A percentile compares a stretch with the other conserved stretches of the same genome.
Evolutionary conservation across 2,113 vertebrate species (phyloP).

Genomic region (Labrus mixtus): DNA sequence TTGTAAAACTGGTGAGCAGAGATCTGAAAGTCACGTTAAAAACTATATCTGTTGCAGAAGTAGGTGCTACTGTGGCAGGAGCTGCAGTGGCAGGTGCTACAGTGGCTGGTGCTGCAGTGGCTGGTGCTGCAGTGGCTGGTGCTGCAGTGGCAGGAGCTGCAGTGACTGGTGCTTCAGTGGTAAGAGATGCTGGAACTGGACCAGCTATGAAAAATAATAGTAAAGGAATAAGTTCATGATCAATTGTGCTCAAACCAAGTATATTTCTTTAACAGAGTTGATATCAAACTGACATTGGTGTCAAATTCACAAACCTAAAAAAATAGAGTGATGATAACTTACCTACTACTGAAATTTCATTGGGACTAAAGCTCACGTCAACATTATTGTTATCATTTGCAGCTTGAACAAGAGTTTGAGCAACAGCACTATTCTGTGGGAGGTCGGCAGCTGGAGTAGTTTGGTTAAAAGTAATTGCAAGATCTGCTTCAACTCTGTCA

Average conservation of each 20-base stretch:
- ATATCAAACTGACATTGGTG: too few species aligned
- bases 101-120: not conserved
- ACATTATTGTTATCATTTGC: not conserved
- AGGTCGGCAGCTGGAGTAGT: not conserved
- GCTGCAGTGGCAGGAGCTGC: not conserved
- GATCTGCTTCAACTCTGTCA: not conserved
- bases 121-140: not conserved
- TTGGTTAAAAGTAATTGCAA: not conserved
- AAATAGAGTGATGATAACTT: not conserved
- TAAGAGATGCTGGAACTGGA: not conserved
- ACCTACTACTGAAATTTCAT: not conserved
- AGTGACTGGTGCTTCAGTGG: too few species aligned
- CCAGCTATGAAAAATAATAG: not conserved
- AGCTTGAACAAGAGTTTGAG: not conserved
- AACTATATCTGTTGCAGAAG: not conserved
- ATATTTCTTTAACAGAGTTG: not conserved
- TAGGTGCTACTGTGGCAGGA: not conserved
- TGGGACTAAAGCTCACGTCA: not conserved
- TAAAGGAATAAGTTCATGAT: not conserved
- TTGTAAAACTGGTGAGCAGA: not conserved
- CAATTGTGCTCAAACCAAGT: not conserved
- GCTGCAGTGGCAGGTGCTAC: not conserved
- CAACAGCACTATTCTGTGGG: not conserved
- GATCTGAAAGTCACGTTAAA: constrained; percentile 10
- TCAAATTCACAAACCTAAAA: too few species aligned